These are phyloP conservation scores for Anthophora plumipes DNA, from an alignment of 2,888 invertebrate species.

Conservation along the genomic window DNA sequence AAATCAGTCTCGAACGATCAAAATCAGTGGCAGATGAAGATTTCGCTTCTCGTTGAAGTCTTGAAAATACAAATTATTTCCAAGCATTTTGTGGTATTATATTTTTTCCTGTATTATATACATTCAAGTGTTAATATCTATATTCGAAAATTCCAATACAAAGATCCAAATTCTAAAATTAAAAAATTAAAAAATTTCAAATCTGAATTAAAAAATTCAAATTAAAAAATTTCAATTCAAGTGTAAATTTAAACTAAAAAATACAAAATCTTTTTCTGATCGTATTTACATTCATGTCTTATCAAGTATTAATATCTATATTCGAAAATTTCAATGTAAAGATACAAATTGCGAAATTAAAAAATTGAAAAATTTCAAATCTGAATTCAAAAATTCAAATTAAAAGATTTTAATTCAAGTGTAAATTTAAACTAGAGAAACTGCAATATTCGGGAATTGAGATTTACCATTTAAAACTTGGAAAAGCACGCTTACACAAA, in stretches of 20 bases:
- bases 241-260: no score
- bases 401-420: neutral
- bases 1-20: slow-evolving; percentile 10
- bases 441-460: no score
- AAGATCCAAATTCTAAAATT: neutral
- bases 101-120: no score
- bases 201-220: neutral
- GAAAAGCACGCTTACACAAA: no score
- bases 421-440: neutral
- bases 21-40: slow-evolving; percentile 1
- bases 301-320: no score
- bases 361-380: neutral
- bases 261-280: no score
- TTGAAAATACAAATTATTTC: neutral
- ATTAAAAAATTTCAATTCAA: neutral
- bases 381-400: neutral
- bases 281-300: no score
- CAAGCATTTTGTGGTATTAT: no score
- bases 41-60: neutral
- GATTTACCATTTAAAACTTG: no score
- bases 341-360: no score
- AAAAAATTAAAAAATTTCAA: neutral
- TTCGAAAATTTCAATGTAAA: no score
- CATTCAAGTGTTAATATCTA: no score
- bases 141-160: neutral